Conservation (phyloP, 2,888 invertebrate genomes). For the Ramazzottius varieornatus region DNA sequence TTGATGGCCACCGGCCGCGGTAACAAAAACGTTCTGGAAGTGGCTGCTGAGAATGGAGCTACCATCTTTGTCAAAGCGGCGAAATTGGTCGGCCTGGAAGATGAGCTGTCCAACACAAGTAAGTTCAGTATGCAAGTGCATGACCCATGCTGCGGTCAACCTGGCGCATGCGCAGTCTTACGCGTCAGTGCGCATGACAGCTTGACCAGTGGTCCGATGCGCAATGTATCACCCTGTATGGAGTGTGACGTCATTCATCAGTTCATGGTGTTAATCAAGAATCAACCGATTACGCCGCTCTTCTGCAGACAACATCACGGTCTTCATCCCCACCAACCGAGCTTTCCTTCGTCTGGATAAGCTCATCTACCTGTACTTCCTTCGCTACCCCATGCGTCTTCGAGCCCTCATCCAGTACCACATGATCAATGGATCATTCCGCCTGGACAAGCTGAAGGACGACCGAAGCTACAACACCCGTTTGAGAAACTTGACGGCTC, state of each 20-base stretch:
- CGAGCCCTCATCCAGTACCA: slow-evolving; percentile 15
- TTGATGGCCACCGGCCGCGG: neutral
- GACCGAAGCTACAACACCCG: slow-evolving; percentile 10
- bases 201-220: no score
- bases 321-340: neutral
- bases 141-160: no score
- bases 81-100: neutral
- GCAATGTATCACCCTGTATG: no score
- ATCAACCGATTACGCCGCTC: neutral
- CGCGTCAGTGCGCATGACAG: no score
- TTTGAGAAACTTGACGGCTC: neutral
- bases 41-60: neutral
- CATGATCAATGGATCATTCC: slow-evolving; percentile 12
- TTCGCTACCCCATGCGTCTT: slow-evolving; percentile 1
- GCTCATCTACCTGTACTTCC: neutral
- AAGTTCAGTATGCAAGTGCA: neutral
- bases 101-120: neutral
- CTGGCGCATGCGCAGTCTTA: no score
- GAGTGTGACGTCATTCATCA: no score
- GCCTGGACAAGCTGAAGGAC: slow-evolving; percentile 11
- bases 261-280: no score
- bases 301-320: neutral
- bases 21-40: neutral
- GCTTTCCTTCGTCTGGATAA: neutral
- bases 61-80: neutral